Evolutionary conservation across 1,140 invertebrate genomes (phyloP).

Genomic region (Saccostrea echinata): DNA sequence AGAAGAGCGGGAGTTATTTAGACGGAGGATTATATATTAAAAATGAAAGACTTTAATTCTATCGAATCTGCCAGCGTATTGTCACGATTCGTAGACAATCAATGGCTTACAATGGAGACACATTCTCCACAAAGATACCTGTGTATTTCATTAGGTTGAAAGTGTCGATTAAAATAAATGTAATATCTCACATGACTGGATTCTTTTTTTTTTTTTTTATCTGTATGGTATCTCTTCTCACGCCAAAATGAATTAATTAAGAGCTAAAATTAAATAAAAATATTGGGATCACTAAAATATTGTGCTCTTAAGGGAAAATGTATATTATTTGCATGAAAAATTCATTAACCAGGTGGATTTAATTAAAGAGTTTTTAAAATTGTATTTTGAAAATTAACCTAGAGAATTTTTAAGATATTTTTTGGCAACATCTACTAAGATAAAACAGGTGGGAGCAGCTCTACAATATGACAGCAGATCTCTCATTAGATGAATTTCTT

Average conservation of each 20-base stretch:
- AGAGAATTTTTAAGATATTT: too few relatives aligned
- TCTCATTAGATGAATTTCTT: too few relatives aligned
- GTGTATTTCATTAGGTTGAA: background rate
- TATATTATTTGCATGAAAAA: too few relatives aligned
- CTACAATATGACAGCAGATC: too few relatives aligned
- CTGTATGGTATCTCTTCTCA: background rate
- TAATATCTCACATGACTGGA: background rate
- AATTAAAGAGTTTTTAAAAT: too few relatives aligned
- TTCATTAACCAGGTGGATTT: too few relatives aligned
- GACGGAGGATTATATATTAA: background rate
- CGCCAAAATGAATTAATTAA: background rate
- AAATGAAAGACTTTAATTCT: background rate
- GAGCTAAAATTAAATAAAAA: background rate
- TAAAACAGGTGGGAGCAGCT: too few relatives aligned
- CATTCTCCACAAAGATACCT: background rate
- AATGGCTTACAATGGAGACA: background rate
- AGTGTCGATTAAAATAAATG: background rate
- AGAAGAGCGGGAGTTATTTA: background rate
- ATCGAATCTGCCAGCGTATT: background rate
- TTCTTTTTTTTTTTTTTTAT: background rate
- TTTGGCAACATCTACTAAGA: too few relatives aligned
- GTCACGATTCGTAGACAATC: background rate
- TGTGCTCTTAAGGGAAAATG: background rate
- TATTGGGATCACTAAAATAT: background rate
- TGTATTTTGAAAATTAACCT: too few relatives aligned